Percentiles rank a stretch among this genome's conserved stretches.
Evolutionary conservation across 2,888 invertebrate genomes (phyloP).

Genomic region (Rhingia campestris): DNA sequence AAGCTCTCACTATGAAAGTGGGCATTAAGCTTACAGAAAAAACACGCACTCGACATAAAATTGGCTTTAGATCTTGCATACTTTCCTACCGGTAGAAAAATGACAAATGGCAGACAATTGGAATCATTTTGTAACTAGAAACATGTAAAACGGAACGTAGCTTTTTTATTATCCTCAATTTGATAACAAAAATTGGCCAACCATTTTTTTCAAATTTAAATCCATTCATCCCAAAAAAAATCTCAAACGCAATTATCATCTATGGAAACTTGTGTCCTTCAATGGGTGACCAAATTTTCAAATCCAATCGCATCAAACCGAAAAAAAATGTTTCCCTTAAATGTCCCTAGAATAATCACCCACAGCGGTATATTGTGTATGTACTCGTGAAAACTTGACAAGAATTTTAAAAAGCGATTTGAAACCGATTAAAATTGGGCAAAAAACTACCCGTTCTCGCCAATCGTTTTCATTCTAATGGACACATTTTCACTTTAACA

Average conservation of each 20-base stretch:
- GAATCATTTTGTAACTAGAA: slow-evolving; percentile 20
- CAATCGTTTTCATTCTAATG: slow-evolving; percentile 13
- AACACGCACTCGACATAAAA: too few species aligned
- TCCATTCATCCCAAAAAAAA: slow-evolving; percentile 42
- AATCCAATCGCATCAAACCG: slow-evolving; percentile 34
- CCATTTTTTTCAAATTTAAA: slow-evolving; percentile 47
- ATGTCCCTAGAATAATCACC: slow-evolving; percentile 28
- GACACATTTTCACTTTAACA: slow-evolving; percentile 26
- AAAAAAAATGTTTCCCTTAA: slow-evolving; percentile 13
- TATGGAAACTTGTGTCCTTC: slow-evolving; percentile 58
- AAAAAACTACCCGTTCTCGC: slow-evolving; percentile 20
- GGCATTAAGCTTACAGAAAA: too few species aligned
- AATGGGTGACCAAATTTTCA: slow-evolving; percentile 5
- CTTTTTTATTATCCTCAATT: slow-evolving; percentile 21
- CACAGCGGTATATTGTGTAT: slow-evolving; percentile 14
- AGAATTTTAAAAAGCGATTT: slow-evolving; percentile 57
- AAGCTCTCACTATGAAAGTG: too few species aligned
- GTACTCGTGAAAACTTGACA: slow-evolving; percentile 42
- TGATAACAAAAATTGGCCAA: slow-evolving; percentile 37
- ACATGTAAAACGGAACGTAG: slow-evolving; percentile 27
- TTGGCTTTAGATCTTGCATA: too few species aligned
- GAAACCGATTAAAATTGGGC: slow-evolving; percentile 43
- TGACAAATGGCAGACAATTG: not conserved
- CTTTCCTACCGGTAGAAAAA: too few species aligned
- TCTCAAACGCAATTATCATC: slow-evolving; percentile 52